A percentile compares a stretch with the other conserved stretches of the same genome.
Evolutionary conservation across 2,113 vertebrate genomes (phyloP).

Genomic region (Felis catus): DNA sequence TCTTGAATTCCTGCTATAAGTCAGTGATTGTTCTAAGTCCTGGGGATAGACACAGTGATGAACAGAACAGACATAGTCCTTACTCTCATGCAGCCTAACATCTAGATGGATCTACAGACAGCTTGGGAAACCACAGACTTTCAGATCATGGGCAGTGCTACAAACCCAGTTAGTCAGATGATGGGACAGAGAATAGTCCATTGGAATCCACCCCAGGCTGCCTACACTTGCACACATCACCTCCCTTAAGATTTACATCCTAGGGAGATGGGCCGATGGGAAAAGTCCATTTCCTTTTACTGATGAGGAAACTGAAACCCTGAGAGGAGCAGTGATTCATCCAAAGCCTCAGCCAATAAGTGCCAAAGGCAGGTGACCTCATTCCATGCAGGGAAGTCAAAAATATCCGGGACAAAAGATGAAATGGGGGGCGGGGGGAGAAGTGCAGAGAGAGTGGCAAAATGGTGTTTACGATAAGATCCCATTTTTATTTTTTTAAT

Average conservation of each 20-base stretch:
- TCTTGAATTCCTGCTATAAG: background rate
- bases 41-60: background rate
- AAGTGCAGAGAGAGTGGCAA: background rate
- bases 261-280: background rate
- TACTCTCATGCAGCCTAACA: background rate
- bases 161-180: background rate
- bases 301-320: background rate
- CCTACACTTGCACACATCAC: background rate
- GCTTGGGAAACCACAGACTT: background rate
- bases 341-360: background rate
- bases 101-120: background rate
- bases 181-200: background rate
- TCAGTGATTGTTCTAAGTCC: background rate
- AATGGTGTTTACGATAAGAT: background rate
- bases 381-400: slow-evolving; percentile 10
- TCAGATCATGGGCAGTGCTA: background rate
- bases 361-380: background rate
- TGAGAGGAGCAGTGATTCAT: background rate
- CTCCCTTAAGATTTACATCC: background rate
- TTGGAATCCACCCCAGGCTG: fast-evolving
- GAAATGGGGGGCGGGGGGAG: background rate
- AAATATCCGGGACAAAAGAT: background rate
- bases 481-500: background rate
- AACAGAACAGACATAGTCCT: background rate
- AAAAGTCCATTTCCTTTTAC: background rate